Evolutionary conservation across 2,797 vertebrate species (phyloP), one percentile per base, ranked within the genome.

Genomic region (Threskiornis aethiopicus): DNA sequence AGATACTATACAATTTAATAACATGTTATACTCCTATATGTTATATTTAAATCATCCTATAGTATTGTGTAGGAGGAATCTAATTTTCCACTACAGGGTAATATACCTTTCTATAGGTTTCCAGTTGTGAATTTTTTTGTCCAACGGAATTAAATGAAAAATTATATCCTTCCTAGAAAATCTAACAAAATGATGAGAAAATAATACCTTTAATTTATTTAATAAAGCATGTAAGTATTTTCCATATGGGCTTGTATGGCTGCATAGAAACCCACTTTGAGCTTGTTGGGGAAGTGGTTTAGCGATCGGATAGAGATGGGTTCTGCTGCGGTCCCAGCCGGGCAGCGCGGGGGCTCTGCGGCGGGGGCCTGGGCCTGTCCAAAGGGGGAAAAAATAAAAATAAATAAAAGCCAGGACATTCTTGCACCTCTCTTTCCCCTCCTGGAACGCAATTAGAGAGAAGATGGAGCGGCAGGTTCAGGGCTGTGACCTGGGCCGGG

Each of bases 21-120:
- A 64, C 46, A 14, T 76, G 92, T 80, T 97, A 42, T 71, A 89
- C 80, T 83, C 81, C 71, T 92, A 24, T 89, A 90, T 42, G 55
- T 82, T 87, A 58, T 92, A 89, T 90, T 95, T 91, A 92, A 96
- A 91, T 93, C 54, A 64, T 75, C 52, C 84, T 88, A 64, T 96
- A 95, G 95, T 94, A 95, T 93, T 10, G 17, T 90, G 88, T 95
- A 73, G 96, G 95, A 96, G 94, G 94, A 90, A 92, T 95, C 64
- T 90, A 61, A 93, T 96, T 96, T 96, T 95, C 84, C 78, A 46
- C 75, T 87, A 61, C 57, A n/a, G 73, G 31, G 17, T 90, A 90
- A 87, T 88, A 47, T 52, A 94, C 75, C 78, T 97, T 94, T 89
- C 90, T 59, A 26, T 78, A 87, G 72, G 83, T 66, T 96, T 96